Conservation (phyloP, 2,113 vertebrate genomes). For the Rhea pennata region DNA sequence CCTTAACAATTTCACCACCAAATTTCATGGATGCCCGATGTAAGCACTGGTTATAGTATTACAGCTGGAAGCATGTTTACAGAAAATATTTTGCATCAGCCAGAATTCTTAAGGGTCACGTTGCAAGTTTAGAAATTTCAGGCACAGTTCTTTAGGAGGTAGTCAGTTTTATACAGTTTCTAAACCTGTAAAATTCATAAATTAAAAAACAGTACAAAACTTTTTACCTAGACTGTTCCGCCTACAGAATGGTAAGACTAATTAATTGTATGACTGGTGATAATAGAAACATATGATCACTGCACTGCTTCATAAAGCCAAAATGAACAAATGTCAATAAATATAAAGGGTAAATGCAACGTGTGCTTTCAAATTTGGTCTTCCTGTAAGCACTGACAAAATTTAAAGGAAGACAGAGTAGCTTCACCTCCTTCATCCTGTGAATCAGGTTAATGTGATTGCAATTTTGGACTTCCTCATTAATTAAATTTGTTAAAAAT, state of each 20-base stretch:
- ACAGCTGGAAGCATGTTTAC: neutral
- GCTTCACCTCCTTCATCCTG: neutral
- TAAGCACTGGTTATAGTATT: neutral
- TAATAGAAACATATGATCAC: neutral
- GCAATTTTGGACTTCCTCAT: neutral
- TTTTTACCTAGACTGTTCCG: neutral
- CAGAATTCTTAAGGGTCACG: neutral
- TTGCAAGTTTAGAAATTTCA: conserved; percentile 21
- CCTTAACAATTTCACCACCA: conserved; percentile 29
- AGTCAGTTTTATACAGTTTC: neutral
- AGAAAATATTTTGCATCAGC: neutral
- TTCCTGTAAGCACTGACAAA: neutral
- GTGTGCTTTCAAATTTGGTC: neutral
- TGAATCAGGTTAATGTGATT: neutral
- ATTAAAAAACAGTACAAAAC: neutral
- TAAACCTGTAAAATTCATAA: neutral
- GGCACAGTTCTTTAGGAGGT: neutral
- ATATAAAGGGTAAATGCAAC: neutral
- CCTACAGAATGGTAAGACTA: neutral
- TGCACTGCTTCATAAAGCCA: neutral
- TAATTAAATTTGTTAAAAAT: neutral
- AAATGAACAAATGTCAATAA: neutral
- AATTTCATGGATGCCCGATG: neutral
- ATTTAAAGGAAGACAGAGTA: neutral
- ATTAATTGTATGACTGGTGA: neutral